Conservation (phyloP, 1,140 invertebrate species). For the Arion vulgaris region DNA sequence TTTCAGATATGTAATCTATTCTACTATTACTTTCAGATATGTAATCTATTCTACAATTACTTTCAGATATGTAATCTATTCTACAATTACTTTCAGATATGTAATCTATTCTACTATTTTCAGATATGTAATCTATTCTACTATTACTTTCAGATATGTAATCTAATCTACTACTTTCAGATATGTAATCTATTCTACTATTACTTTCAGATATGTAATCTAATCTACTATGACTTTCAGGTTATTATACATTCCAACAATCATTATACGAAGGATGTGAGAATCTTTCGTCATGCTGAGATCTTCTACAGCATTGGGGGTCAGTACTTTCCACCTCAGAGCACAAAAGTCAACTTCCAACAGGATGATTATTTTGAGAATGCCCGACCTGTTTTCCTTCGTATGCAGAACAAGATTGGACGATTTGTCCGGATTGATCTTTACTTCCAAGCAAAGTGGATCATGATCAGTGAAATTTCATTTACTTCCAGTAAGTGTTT, state of each 20-base stretch:
- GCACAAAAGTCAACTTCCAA: conserved; percentile 81
- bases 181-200: too few species aligned
- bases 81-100: too few species aligned
- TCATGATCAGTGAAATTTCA: conserved; percentile 88
- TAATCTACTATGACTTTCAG: conserved; percentile 69
- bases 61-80: too few species aligned
- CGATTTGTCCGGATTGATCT: conserved; percentile 87
- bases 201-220: too few species aligned
- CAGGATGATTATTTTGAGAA: conserved; percentile 87
- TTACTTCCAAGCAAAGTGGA: conserved; percentile 87
- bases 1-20: too few species aligned
- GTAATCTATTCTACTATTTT: too few species aligned
- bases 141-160: too few species aligned
- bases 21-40: too few species aligned
- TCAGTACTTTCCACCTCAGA: conserved; percentile 82
- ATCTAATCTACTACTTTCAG: conserved; percentile 68
- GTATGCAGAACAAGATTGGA: conserved; percentile 86
- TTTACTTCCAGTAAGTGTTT: conserved; percentile 70
- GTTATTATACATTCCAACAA: conserved; percentile 84
- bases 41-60: too few species aligned
- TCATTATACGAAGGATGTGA: conserved; percentile 79
- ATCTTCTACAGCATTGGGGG: conserved; percentile 87
- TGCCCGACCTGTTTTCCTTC: conserved; percentile 86
- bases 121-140: too few species aligned
- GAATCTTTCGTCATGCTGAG: conserved; percentile 78